A percentile compares a stretch with the other conserved stretches of the same genome.
Conservation (phyloP, 2,797 vertebrate genomes). For the Oreochromis mossambicus region DNA sequence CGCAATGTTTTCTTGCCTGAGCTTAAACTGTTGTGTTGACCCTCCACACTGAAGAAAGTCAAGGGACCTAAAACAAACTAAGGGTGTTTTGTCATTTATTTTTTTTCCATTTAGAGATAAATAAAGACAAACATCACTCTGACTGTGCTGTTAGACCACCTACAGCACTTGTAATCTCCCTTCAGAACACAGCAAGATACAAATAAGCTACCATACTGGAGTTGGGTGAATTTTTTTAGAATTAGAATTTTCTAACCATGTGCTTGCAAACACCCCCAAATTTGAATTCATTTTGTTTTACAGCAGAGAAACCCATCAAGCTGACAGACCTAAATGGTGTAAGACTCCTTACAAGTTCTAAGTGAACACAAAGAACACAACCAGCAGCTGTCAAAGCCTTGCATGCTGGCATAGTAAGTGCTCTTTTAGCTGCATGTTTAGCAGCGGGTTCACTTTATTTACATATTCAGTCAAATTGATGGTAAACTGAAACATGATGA, state of each 20-base stretch:
- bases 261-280: background rate
- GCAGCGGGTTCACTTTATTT: background rate
- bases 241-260: background rate
- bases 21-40: slow-evolving; percentile 20
- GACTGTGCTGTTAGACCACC: background rate
- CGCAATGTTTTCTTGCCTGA: background rate
- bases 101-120: background rate
- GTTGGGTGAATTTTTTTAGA: background rate
- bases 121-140: background rate
- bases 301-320: background rate
- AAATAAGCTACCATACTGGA: background rate
- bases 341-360: background rate
- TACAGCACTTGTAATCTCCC: background rate
- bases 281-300: background rate
- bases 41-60: background rate
- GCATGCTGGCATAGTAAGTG: background rate
- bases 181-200: background rate
- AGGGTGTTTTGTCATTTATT: background rate
- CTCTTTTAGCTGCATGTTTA: background rate
- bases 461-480: background rate
- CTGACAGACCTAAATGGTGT: background rate
- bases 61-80: background rate
- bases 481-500: background rate
- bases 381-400: background rate
- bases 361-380: background rate